Evolutionary conservation across 2,888 invertebrate species (phyloP), one percentile per base, ranked within the genome.

Genomic region (Villa cingulata): DNA sequence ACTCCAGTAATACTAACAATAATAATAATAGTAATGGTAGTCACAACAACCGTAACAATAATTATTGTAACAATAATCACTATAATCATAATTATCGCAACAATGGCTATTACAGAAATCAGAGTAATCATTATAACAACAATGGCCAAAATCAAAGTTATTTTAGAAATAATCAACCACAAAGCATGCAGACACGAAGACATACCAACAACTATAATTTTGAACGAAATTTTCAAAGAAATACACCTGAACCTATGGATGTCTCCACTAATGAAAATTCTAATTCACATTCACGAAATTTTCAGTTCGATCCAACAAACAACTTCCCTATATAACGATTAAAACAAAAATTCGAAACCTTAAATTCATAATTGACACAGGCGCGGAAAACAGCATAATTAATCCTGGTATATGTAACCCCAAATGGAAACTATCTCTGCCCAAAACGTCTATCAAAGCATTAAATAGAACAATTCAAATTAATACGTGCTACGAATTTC

Each of bases 351-450:
- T 12, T 37, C 39, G 19, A n/a, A 12, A 23, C 1, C 18, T 50
- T 7, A 37, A 14, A 45, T 45, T 47, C 38, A 44, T 47, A 3
- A 42, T 46, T 23, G 46, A 46, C 16, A 27, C 32, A 9, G 41
- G 46, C 14, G 49, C 49, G 14, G 46, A 44, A 23, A 44, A 41
- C 16, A 50, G 46, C 16, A 44, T 47, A 27, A 44, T 48, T 3
- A 48, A 48, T 19, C 34, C 41, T 20, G 23, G 18, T 16, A 9
- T 38, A 16, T 44, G 37, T 27, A 38, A 39, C 14, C 41, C 32
- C 14, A 44, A 47, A 23, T 50, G 44, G 47, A 41, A 47, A 50
- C 29, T 38, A 19, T n/a, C 23, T 32, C 41, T 23, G 16, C 32
- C 29, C n/a, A 47, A 41, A 12, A 27, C 38, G 9, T 20, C 19